phyloP scores from a whole-genome alignment of 2,113 vertebrate species.

The Tachuris rubrigastra region DNA sequence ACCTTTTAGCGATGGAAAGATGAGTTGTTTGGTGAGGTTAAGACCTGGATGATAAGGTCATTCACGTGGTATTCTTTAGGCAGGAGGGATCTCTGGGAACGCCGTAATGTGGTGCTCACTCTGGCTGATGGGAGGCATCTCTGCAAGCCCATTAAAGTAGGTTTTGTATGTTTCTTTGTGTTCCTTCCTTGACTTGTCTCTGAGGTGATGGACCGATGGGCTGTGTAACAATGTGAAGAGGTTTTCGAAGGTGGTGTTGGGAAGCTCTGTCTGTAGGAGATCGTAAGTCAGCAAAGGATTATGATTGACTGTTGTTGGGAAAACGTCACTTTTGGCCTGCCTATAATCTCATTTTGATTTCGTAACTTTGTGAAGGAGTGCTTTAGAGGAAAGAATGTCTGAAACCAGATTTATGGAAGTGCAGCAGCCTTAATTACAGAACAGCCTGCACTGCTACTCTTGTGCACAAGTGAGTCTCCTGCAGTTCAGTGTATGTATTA shows the following conservation, averaged over 20 bases:
- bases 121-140: not conserved
- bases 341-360: not conserved
- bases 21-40: not conserved
- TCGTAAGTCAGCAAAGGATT: not conserved
- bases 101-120: not conserved
- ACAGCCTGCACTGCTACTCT: not conserved
- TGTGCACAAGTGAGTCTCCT: not conserved
- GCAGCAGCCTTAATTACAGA: not conserved
- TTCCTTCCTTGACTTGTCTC: not conserved
- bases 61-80: not conserved
- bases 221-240: not conserved
- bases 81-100: not conserved
- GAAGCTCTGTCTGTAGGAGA: not conserved
- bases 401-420: not conserved
- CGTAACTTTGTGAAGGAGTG: not conserved
- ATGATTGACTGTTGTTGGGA: not conserved
- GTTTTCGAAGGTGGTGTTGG: not conserved
- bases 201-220: not conserved
- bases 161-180: not conserved
- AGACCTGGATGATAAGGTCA: not conserved
- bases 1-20: conserved; percentile 3
- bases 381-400: not conserved
- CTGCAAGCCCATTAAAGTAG: not conserved
- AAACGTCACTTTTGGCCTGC: not conserved
- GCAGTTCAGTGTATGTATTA: not conserved